These are phyloP conservation scores for Microplitis manilae DNA, from an alignment of 2,888 invertebrate species.

Conservation along the genomic window DNA sequence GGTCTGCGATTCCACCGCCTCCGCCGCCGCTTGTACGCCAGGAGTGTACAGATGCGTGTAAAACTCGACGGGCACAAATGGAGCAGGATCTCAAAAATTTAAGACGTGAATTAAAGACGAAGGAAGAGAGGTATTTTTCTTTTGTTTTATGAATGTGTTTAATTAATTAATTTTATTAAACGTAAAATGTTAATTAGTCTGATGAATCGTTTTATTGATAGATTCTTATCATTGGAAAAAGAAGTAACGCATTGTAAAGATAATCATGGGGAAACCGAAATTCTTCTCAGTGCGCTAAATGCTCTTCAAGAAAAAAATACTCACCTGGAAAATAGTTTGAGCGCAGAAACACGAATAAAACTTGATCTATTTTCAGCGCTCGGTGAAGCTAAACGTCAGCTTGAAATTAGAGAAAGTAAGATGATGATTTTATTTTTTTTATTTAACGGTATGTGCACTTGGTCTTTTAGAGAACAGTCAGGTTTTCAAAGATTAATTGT, in stretches of 20 bases:
- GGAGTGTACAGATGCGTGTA: constrained; percentile 81
- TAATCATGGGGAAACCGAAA: constrained; percentile 80
- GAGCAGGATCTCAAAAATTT: constrained; percentile 80
- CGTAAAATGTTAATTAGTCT: background rate
- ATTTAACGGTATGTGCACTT: background rate
- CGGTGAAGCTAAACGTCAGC: constrained; percentile 93
- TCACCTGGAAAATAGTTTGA: constrained; percentile 93
- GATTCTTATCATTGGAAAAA: constrained; percentile 63
- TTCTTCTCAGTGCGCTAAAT: constrained; percentile 84
- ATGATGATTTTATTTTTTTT: constrained; percentile 48
- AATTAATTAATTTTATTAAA: no score
- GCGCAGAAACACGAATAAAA: constrained; percentile 97
- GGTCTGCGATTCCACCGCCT: constrained; percentile 65
- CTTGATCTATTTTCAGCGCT: constrained; percentile 97
- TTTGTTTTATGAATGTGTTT: background rate
- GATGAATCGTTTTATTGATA: constrained; percentile 36
- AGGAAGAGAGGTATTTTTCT: constrained; percentile 77
- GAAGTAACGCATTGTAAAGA: constrained; percentile 74
- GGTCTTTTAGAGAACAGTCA: no score
- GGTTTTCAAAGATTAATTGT: no score
- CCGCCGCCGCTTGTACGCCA: constrained; percentile 70
- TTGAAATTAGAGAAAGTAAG: constrained; percentile 89
- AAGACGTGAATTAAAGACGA: constrained; percentile 77
- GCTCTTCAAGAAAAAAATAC: constrained; percentile 92
- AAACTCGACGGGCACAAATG: constrained; percentile 78